These are phyloP conservation scores for Falco peregrinus DNA, from an alignment of 2,797 vertebrate species.

Conservation along the genomic window DNA sequence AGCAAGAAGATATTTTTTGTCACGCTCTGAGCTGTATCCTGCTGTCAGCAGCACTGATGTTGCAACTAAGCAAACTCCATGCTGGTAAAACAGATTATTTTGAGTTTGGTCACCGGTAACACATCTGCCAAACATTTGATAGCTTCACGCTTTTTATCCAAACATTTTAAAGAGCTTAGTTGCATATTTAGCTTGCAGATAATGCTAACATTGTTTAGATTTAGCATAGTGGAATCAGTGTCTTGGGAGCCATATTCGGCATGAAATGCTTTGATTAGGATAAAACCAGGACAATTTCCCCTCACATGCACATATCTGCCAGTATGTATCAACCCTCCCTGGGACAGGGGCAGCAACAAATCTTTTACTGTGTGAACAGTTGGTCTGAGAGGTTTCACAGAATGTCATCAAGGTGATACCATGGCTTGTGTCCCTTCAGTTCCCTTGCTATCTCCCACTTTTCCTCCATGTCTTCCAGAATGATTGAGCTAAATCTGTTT, in stretches of 20 bases:
- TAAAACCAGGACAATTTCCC: background rate
- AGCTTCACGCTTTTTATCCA: background rate
- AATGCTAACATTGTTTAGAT: background rate
- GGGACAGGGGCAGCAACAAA: background rate
- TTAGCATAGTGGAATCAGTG: background rate
- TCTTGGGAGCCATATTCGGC: background rate
- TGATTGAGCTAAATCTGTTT: background rate
- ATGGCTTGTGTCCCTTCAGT: background rate
- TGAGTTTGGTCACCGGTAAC: background rate
- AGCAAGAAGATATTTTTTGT: background rate
- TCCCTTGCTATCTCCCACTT: background rate
- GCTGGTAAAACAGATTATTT: background rate
- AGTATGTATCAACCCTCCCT: background rate
- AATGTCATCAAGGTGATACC: background rate
- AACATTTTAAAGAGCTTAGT: background rate
- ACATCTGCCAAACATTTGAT: background rate
- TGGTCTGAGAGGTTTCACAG: background rate
- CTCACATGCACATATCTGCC: fast-evolving
- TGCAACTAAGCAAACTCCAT: background rate
- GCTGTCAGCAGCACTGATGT: background rate
- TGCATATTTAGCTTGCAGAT: background rate
- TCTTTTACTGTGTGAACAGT: background rate
- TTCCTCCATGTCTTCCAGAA: background rate
- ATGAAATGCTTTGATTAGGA: background rate
- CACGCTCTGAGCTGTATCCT: background rate